These are phyloP conservation scores for Odontocolon sp. DNA, from an alignment of 2,888 invertebrate genomes.

Conservation along the genomic window DNA sequence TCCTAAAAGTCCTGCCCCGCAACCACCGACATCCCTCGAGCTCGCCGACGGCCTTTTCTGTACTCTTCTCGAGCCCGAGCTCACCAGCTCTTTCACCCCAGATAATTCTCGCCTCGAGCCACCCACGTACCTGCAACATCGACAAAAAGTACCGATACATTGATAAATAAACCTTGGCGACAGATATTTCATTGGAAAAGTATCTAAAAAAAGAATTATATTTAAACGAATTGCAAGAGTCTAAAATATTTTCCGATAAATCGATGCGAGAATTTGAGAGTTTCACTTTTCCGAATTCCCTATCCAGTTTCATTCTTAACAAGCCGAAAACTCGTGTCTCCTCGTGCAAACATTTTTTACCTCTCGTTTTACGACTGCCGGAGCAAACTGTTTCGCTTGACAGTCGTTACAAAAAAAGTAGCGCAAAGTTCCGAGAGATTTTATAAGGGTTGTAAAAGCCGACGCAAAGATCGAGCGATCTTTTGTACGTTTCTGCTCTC, in stretches of 20 bases:
- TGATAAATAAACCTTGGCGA: not conserved
- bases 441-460: conserved; percentile 40
- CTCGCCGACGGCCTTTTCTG: conserved; percentile 73
- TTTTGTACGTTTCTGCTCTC: not conserved
- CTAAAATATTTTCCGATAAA: too few species aligned
- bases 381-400: conserved; percentile 26
- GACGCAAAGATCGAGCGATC: conserved; percentile 8
- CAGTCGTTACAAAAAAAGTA: conserved; percentile 5
- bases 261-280: conserved; percentile 31
- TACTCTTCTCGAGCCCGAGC: conserved; percentile 74
- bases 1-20: conserved; percentile 72
- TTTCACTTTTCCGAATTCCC: conserved; percentile 34
- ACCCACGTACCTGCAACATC: conserved; percentile 71
- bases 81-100: conserved; percentile 76
- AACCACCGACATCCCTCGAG: conserved; percentile 72
- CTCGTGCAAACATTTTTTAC: conserved; percentile 13
- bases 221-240: conserved; percentile 44
- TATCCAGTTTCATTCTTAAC: conserved; percentile 36
- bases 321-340: not conserved
- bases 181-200: not conserved
- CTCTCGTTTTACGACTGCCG: not conserved
- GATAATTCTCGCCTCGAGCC: conserved; percentile 75
- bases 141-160: not conserved
- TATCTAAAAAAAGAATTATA: not conserved
- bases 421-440: conserved; percentile 7